Conservation (phyloP, 1,140 invertebrate genomes). For the Drosophila miranda region DNA sequence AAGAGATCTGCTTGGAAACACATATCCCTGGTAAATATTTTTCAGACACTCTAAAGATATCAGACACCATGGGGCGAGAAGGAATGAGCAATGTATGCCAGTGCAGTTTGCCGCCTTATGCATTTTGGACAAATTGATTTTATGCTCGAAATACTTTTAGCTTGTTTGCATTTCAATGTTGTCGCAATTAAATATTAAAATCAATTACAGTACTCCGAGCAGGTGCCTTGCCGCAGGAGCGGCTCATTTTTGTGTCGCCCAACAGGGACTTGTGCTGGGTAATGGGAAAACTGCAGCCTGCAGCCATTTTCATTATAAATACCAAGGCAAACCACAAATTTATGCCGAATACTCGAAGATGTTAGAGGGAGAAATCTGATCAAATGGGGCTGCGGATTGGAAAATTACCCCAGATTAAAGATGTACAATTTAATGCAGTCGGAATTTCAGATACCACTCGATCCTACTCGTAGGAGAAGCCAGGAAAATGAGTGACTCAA, state of each 20-base stretch:
- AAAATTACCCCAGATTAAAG: slow-evolving; percentile 7
- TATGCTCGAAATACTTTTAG: slow-evolving; percentile 36
- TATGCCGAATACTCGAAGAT: slow-evolving; percentile 9
- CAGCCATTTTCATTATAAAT: slow-evolving; percentile 49
- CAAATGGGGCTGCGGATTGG: not conserved
- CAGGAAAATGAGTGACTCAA: not conserved
- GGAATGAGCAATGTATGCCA: slow-evolving; percentile 21
- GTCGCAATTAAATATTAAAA: slow-evolving; percentile 75
- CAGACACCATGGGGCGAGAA: not conserved
- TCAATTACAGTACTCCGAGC: slow-evolving; percentile 63
- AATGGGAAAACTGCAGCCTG: slow-evolving; percentile 51
- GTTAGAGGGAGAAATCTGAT: slow-evolving; percentile 20
- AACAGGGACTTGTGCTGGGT: slow-evolving; percentile 12
- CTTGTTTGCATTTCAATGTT: slow-evolving; percentile 69
- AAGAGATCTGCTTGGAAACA: too few relatives aligned
- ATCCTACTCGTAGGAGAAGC: not conserved
- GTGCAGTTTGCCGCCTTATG: slow-evolving; percentile 19
- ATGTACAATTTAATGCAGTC: not conserved
- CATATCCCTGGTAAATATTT: not conserved
- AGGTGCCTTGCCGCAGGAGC: not conserved
- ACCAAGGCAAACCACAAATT: slow-evolving; percentile 24
- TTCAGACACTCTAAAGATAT: not conserved
- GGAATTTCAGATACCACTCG: not conserved
- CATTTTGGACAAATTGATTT: slow-evolving; percentile 63
- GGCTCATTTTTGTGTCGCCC: slow-evolving; percentile 14